Base-by-base conservation (phyloP, 2,797 vertebrate species). In the Trematomus bernacchii region DNA sequence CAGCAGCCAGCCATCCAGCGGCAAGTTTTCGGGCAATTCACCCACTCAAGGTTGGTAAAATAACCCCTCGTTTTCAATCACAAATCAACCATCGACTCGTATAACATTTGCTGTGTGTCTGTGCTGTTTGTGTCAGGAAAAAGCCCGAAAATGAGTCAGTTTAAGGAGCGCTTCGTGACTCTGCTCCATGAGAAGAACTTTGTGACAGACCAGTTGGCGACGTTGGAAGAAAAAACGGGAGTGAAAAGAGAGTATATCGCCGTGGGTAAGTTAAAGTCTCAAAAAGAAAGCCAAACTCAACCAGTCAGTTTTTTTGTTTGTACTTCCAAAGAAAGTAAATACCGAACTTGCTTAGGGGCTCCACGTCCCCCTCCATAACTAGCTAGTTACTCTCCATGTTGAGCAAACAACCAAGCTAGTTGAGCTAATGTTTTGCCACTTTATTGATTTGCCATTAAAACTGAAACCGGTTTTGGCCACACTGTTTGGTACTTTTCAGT, bases 151-250 rank as follows among this genome's bases (percentile, higher is more conserved):
- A 96, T 95, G 95, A 85, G 78, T 73, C 85, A 90, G 1, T 70
- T 91, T 0, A 92, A 88, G 62, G 95, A 96, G 72, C 95, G 96
- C 18, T 93, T 96, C 79, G 94, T 95, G 67, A 81, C 91, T 12
- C 73, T 96, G 85, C 92, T 98, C 73, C 88, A 95, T 1, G 94
- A 96, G 61, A 96, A 95, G 69, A 97, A 97, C 80, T 81, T 95
- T 2, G 66, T 95, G 64, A 96, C 96, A 0, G 95, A 97, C 6
- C 90, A 93, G 71, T 77, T 99, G 87, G 87, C 82, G 1, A 88
- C 73, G 2, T 71, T 97, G 84, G 97, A 98, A 47, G 62, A 91
- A 47, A 95, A 90, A 77, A 97, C 95, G 10, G 97, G 97, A 21
- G 68, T 97, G 48, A 92, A 92, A 82, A 95, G 95, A 83, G 89